These are phyloP conservation scores for Rhopalosiphum nymphaeae DNA, from an alignment of 2,888 invertebrate genomes.

Conservation along the genomic window DNA sequence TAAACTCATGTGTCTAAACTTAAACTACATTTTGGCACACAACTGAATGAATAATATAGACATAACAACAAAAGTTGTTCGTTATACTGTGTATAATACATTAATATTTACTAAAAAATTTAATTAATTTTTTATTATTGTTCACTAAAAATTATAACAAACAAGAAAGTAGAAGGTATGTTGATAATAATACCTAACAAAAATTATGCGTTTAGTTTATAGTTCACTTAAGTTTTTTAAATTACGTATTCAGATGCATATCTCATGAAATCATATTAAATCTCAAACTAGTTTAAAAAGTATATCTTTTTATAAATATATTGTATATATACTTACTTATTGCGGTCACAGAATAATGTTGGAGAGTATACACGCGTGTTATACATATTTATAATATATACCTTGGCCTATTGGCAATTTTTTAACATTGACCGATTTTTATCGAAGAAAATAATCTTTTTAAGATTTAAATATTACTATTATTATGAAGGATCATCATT, in stretches of 20 bases:
- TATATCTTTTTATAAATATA: not conserved
- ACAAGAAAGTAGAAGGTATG: not conserved
- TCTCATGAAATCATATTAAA: not conserved
- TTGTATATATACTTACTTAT: not conserved
- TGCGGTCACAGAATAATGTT: not conserved
- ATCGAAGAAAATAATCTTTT: slow-evolving; percentile 6
- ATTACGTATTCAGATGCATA: slow-evolving; percentile 12
- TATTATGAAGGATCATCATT: not conserved
- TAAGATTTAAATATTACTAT: not conserved
- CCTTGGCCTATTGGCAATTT: slow-evolving; percentile 27
- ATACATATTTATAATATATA: not conserved
- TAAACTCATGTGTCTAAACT: not conserved
- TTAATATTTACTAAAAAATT: not conserved
- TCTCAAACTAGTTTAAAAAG: slow-evolving; percentile 12
- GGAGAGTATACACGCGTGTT: not conserved
- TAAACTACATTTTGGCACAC: not conserved
- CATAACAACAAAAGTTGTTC: not conserved
- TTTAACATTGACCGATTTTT: slow-evolving; percentile 41
- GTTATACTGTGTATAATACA: not conserved
- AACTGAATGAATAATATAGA: not conserved
- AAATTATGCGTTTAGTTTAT: slow-evolving; percentile 1
- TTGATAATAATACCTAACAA: not conserved
- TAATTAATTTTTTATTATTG: not conserved
- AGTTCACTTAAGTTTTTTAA: not conserved
- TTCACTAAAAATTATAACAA: not conserved